Base-by-base conservation (phyloP, 2,113 vertebrate species). In the Corvus hawaiiensis region DNA sequence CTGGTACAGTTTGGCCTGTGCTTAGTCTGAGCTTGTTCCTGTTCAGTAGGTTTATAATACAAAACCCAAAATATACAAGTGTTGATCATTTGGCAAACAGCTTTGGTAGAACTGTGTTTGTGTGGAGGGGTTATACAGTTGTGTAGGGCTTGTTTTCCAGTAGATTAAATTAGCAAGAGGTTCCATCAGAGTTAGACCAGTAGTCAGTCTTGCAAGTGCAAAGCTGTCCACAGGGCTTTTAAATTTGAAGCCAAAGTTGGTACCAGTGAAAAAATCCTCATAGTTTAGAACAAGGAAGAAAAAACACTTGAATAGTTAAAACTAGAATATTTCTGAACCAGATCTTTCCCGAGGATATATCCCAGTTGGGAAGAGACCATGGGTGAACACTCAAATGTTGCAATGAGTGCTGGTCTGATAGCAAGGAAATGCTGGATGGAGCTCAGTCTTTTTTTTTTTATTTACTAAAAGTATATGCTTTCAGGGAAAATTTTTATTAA, bases 1-100 rank as follows among this genome's bases (percentile, higher is more conserved):
- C 62, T 19, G 41, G 59, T 52, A 28, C 56, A 59, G 30, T 80
- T 85, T 91, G 72, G 78, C 44, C 61, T 77, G 32, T 89, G 51
- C 71, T 92, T 78, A 61, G 91, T 84, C 91, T 62, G 63, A 54
- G 58, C 84, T 94, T 87, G 66, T 87, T 97, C 84, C 89, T 93
- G 54, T 91, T 91, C 68, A 43, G 86, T 91, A 58, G 59, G n/a
- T 93, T 96, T 93, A 32, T 43, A 67, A 35, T 93, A 62, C 26
- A 86, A 88, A 96, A 91, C 82, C 93, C 90, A 93, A 93, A 96
- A 90, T 74, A 94, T 4, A 73, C 67, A 90, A 91, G 55, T 46
- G 44, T 87, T 64, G 62, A 91, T 96, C 66, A 9, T 81, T 84
- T 91, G 76, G 77, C 77, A 72, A 87, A 85, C 46, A 74, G 55